Evolutionary conservation across 2,113 vertebrate species (phyloP).

Genomic region (Larimichthys polyactis): DNA sequence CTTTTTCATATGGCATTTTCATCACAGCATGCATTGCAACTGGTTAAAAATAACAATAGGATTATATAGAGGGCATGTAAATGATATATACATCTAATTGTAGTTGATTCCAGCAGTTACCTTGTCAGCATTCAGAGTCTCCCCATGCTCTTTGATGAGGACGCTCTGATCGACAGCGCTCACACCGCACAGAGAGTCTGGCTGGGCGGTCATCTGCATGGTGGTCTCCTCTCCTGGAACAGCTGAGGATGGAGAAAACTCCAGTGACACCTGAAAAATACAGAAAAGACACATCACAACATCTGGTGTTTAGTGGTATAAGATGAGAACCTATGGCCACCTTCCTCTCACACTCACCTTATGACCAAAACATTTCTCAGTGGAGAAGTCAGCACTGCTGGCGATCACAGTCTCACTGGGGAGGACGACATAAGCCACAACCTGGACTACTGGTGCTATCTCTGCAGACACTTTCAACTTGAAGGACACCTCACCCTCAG

Average conservation of each 20-base stretch:
- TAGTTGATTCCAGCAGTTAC: conserved; percentile 31
- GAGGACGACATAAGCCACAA: conserved; percentile 85
- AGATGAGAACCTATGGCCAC: too few relatives aligned
- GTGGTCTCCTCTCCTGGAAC: conserved; percentile 81
- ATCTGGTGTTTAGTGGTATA: too few relatives aligned
- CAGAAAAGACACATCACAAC: not conserved
- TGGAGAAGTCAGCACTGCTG: conserved; percentile 77
- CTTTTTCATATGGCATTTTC: not conserved
- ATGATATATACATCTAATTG: not conserved
- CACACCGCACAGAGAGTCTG: conserved; percentile 89
- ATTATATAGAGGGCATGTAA: not conserved
- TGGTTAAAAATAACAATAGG: too few relatives aligned
- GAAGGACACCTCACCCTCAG: conserved; percentile 80
- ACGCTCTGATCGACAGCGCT: conserved; percentile 88
- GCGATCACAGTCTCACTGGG: conserved; percentile 81
- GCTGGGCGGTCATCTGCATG: conserved; percentile 82
- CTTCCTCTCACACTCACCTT: conserved; percentile 79
- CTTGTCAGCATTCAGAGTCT: conserved; percentile 76
- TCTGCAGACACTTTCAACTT: conserved; percentile 76
- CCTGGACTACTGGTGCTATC: conserved; percentile 73
- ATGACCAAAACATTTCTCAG: conserved; percentile 87
- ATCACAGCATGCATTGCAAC: too few relatives aligned
- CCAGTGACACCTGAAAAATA: conserved; percentile 70
- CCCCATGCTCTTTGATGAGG: conserved; percentile 83
- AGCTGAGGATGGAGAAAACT: conserved; percentile 78